phyloP scores from a whole-genome alignment of 1,140 invertebrate genomes.

The Telenomus remus region DNA sequence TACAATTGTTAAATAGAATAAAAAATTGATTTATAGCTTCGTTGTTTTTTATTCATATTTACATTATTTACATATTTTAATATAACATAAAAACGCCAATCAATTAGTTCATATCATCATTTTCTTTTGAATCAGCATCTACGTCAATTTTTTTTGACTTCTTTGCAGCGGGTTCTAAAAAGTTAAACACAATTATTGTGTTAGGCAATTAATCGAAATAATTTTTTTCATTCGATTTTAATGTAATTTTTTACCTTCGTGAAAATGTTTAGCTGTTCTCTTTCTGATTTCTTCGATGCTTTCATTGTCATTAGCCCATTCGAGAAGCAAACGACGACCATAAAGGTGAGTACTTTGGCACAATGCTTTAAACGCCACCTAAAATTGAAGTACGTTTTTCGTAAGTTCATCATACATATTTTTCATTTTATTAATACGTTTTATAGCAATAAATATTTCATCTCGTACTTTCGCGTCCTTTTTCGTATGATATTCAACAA shows the following conservation, averaged over 20 bases:
- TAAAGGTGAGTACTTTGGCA: slow-evolving; percentile 98
- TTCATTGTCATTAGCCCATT: slow-evolving; percentile 95
- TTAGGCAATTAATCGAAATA: too few relatives aligned
- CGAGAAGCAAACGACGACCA: slow-evolving; percentile 93
- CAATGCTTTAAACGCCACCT: slow-evolving; percentile 94
- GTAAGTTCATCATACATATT: neutral
- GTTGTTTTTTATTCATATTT: slow-evolving; percentile 10
- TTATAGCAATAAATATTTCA: slow-evolving; percentile 36
- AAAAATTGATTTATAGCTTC: slow-evolving; percentile 18
- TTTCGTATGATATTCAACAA: slow-evolving; percentile 93
- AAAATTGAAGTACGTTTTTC: slow-evolving; percentile 67
- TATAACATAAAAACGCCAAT: neutral
- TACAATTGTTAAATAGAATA: slow-evolving; percentile 21
- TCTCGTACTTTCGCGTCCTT: slow-evolving; percentile 90
- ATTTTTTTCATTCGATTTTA: too few relatives aligned
- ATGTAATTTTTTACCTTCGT: slow-evolving; percentile 66
- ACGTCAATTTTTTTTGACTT: slow-evolving; percentile 61
- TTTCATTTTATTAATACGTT: neutral
- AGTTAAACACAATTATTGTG: too few relatives aligned
- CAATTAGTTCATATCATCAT: slow-evolving; percentile 21
- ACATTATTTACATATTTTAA: slow-evolving; percentile 4
- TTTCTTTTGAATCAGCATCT: slow-evolving; percentile 54
- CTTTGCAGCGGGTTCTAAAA: slow-evolving; percentile 58
- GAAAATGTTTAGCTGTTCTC: slow-evolving; percentile 86
- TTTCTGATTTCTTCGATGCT: slow-evolving; percentile 87